Conservation (phyloP, 2,797 vertebrate species). For the Thaleichthys pacificus region DNA sequence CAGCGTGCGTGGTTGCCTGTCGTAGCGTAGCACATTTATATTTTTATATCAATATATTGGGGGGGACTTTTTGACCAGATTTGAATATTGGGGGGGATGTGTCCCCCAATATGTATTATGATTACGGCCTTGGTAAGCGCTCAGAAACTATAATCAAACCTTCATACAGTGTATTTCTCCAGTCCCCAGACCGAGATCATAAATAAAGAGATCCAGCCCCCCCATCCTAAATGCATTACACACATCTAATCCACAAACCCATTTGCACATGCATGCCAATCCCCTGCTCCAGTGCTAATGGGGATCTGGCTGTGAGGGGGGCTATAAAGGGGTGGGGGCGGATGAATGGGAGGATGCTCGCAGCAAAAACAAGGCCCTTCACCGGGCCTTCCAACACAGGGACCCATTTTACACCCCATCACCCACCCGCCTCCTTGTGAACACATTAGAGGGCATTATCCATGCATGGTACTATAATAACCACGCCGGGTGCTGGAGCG, state of each 20-base stretch:
- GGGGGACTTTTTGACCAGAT: too few species aligned
- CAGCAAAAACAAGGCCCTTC: conserved; percentile 48
- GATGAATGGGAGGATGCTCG: conserved; percentile 13
- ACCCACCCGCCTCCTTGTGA: conserved; percentile 64
- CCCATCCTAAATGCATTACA: conserved; percentile 70
- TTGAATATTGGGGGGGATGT: too few species aligned
- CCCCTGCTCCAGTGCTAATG: conserved; percentile 66
- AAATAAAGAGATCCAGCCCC: conserved; percentile 32
- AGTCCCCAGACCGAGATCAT: conserved; percentile 23
- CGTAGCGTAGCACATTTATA: too few species aligned
- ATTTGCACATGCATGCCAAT: conserved; percentile 65
- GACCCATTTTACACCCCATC: conserved; percentile 73
- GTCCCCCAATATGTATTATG: too few species aligned
- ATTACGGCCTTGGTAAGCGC: too few species aligned
- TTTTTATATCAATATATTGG: too few species aligned
- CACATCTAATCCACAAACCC: conserved; percentile 33
- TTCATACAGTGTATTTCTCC: too few species aligned
- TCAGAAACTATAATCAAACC: too few species aligned
- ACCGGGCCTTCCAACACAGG: conserved; percentile 47
- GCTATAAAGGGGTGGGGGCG: conserved; percentile 17
- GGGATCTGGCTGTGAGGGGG: conserved; percentile 65
- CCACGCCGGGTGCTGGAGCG: conserved; percentile 47
- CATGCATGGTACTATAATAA: conserved; percentile 55
- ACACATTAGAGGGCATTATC: conserved; percentile 67
- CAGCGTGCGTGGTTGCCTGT: too few species aligned